A percentile compares a stretch with the other conserved stretches of the same genome.
phyloP scores from a whole-genome alignment of 2,888 invertebrate species.

The Branchellion lobata region DNA sequence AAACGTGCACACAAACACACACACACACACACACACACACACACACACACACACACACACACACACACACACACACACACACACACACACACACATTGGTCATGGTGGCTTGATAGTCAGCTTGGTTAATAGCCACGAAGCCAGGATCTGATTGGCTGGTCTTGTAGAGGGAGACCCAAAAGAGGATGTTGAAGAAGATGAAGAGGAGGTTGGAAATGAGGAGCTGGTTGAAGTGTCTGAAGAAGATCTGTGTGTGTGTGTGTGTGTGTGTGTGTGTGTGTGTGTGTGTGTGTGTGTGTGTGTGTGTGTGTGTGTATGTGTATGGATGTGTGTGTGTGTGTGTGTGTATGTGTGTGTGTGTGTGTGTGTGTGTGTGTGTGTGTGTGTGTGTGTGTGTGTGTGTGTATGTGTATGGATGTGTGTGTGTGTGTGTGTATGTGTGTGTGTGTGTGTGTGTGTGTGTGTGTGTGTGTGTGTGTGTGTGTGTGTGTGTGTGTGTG shows the following conservation, averaged over 20 bases:
- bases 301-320: constrained; percentile 18
- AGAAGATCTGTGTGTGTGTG: not conserved
- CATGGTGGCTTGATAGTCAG: constrained; percentile 84
- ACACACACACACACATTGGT: constrained; percentile 64
- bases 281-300: constrained; percentile 18
- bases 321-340: too few relatives aligned
- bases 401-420: too few relatives aligned
- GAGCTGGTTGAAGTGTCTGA: constrained; percentile 68
- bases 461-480: too few relatives aligned
- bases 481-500: too few relatives aligned
- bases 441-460: too few relatives aligned
- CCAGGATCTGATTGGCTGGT: constrained; percentile 87
- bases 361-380: constrained; percentile 15
- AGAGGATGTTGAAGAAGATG: constrained; percentile 82
- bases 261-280: constrained; percentile 18
- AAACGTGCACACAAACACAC: too few relatives aligned
- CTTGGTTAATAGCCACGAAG: constrained; percentile 82
- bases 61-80: too few relatives aligned
- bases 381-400: too few relatives aligned
- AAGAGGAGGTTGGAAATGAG: constrained; percentile 75
- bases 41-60: too few relatives aligned
- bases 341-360: constrained; percentile 18
- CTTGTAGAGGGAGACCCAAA: constrained; percentile 89
- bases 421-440: too few relatives aligned
- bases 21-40: too few relatives aligned